phyloP scores from a whole-genome alignment of 2,888 invertebrate genomes.

The Heliconius hortense region DNA sequence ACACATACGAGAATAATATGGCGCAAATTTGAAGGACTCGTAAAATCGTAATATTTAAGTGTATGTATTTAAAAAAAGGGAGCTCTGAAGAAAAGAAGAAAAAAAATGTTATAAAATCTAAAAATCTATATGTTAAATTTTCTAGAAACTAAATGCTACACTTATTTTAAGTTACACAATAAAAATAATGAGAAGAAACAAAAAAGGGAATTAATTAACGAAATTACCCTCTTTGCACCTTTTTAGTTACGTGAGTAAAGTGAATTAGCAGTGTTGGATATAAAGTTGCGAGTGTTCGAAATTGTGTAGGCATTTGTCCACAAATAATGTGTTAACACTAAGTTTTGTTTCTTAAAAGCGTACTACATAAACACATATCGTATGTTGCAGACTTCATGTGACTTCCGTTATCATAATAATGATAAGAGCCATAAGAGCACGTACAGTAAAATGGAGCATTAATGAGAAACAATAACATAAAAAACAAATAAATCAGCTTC shows the following conservation, averaged over 20 bases:
- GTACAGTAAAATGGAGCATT: background rate
- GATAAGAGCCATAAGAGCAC: background rate
- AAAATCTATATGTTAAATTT: background rate
- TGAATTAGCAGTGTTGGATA: background rate
- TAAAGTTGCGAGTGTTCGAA: background rate
- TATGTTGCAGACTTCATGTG: background rate
- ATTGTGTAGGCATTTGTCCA: background rate
- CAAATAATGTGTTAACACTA: background rate
- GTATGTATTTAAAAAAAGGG: too few relatives aligned
- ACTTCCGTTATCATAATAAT: background rate
- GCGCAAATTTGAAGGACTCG: background rate
- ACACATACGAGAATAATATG: background rate
- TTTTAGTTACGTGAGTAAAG: background rate
- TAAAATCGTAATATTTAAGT: background rate
- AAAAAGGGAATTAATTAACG: background rate
- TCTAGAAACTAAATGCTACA: background rate
- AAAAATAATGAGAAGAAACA: background rate
- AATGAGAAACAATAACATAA: background rate
- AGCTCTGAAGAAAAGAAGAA: too few relatives aligned
- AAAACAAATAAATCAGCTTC: background rate
- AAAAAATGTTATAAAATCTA: too few relatives aligned
- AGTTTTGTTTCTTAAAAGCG: background rate
- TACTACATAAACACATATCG: background rate
- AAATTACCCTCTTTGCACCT: background rate
- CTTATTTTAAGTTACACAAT: background rate